Evolutionary conservation across 2,113 vertebrate genomes (phyloP).

Genomic region (Hymenochirus boettgeri): DNA sequence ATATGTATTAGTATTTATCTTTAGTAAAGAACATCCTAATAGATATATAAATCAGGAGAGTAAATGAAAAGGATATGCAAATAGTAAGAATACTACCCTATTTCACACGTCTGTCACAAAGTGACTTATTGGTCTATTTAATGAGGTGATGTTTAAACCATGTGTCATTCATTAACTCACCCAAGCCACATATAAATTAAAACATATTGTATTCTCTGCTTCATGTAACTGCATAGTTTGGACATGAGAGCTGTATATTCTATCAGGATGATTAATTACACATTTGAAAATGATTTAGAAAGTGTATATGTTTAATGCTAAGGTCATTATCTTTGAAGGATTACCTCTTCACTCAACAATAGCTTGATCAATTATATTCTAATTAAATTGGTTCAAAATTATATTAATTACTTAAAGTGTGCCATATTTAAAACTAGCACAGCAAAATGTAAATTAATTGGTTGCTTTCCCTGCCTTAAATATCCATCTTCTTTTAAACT

Average conservation of each 20-base stretch:
- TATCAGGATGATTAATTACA: not conserved
- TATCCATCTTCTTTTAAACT: too few relatives aligned
- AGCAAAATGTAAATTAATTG: too few relatives aligned
- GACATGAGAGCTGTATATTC: not conserved
- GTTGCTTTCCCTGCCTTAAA: too few relatives aligned
- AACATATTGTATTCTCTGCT: not conserved
- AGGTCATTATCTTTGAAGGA: not conserved
- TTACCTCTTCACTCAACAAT: not conserved
- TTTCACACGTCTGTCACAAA: not conserved
- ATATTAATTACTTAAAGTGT: not conserved
- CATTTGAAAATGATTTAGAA: not conserved
- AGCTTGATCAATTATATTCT: not conserved
- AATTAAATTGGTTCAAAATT: not conserved
- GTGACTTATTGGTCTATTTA: not conserved
- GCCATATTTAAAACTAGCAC: too few relatives aligned
- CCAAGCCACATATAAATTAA: not conserved
- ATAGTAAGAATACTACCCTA: not conserved
- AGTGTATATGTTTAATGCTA: not conserved
- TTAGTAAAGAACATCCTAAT: not conserved
- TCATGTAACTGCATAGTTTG: not conserved
- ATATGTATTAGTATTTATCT: constrained; percentile 14
- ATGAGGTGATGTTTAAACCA: not conserved
- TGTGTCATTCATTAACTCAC: not conserved
- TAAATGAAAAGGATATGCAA: constrained; percentile 6
- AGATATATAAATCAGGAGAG: constrained; percentile 7